These are phyloP conservation scores for Willisornis vidua DNA, from an alignment of 2,113 vertebrate genomes.

Conservation along the genomic window DNA sequence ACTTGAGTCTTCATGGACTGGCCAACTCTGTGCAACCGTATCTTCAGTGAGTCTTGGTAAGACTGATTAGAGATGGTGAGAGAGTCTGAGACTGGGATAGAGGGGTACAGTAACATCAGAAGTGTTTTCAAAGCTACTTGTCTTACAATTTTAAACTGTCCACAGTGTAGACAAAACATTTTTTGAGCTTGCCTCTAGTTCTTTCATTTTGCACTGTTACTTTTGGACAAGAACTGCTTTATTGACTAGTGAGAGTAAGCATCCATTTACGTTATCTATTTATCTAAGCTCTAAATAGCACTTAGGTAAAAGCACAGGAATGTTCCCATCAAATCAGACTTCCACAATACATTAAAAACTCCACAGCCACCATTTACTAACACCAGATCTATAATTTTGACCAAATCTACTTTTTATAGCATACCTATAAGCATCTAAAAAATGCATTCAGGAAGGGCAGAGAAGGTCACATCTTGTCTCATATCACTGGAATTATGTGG, in stretches of 20 bases:
- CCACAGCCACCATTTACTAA: slow-evolving; percentile 9
- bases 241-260: not conserved
- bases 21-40: not conserved
- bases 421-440: not conserved
- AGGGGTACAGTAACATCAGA: not conserved
- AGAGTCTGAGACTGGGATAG: not conserved
- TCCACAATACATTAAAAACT: slow-evolving; percentile 19
- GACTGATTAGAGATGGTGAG: not conserved
- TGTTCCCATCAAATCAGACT: not conserved
- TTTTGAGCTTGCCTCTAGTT: not conserved
- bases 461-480: not conserved
- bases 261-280: not conserved
- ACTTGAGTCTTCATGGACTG: not conserved
- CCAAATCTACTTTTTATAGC: slow-evolving; percentile 12
- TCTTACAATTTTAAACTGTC: not conserved
- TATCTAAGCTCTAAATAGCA: not conserved
- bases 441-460: not conserved
- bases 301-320: not conserved
- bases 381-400: not conserved
- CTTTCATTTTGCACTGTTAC: not conserved
- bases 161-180: not conserved
- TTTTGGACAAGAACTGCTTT: slow-evolving; percentile 5
- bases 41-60: not conserved
- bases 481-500: not conserved
- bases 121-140: not conserved